Base-by-base conservation (phyloP, 1,140 invertebrate species). In the Zaprionus vittiger region DNA sequence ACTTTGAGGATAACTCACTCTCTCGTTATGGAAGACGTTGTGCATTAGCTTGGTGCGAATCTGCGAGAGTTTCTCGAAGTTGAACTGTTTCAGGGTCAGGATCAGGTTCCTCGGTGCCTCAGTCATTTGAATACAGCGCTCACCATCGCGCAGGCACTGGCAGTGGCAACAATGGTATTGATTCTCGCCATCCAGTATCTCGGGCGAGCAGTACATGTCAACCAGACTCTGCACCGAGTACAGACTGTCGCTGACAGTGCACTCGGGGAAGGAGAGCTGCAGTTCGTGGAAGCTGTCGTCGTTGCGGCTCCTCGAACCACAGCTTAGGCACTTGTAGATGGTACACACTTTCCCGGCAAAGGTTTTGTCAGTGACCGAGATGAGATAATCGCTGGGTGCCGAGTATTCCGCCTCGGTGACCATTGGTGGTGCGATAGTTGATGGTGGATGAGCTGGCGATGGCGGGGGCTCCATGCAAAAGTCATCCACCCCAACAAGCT, bases 141-240 rank as follows among this genome's bases (percentile, higher is more conserved):
- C 95, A 0, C 96, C 97, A 77, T 97, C 96, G 20, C 95, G 95
- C 3, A 97, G 93, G 3, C 93, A 94, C 1, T 94, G 94, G 87
- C 97, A 98, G 14, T 94, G 94, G 72, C 95, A 95, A 93, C 97
- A 98, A 66, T 95, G 94, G 90, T 97, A 97, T 77, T 95, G 94
- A 87, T 97, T 97, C 55, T 97, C 96, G 0, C 95, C 96, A 7
- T 93, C 94, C 4, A 98, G 91, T 52, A 94, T 95, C 80, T 98
- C 97, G 2, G 95, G 94, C 5, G 95, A 94, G 52, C 96, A 94
- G 91, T 96, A 97, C 83, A 94, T 95, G 41, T 96, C 95, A 1
- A 97, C 91, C 0, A 97, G 93, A 54, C 94, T 94, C 80, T 96
- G 95, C 2, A 96, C 94, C 6, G 94, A 95, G 56, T 94, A 93